Evolutionary conservation across 2,888 invertebrate species (phyloP), one percentile per base, ranked within the genome.

Genomic region (Melanchra persicariae): DNA sequence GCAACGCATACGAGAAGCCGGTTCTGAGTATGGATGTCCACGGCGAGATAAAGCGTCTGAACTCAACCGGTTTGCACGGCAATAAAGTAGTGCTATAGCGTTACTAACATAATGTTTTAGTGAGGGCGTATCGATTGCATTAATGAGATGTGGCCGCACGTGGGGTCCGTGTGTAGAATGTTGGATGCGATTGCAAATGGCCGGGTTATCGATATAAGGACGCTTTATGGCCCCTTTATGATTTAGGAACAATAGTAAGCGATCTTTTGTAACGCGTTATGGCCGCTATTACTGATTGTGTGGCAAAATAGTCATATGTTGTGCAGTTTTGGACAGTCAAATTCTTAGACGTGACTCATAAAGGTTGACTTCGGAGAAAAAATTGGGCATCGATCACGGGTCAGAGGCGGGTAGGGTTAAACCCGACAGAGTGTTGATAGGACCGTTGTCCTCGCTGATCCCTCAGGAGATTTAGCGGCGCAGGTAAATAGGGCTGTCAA

Each of bases 101-200:
- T 91, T 90, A 86, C 91, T 87, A 90, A 91, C 92, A 91, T 93
- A 92, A 94, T 93, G 93, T 92, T 93, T 92, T 88, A 91, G 91
- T 91, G 91, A 93, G 90, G 93, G 91, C 91, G 92, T 93, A 94
- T 94, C 93, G 91, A 93, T 93, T 92, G 95, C 95, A 95, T 96
- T 95, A 96, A 96, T 95, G 93, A 92, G 93, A 95, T 95, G 93
- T 91, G 92, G 92, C 92, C 92, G 87, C 93, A 91, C 93, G 95
- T 95, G 95, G 93, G 95, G 95, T 94, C 95, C 90, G 91, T 89
- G 91, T 91, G 89, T 86, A 79, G 91, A 91, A 91, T 91, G 86
- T 91, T 88, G 87, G 86, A 90, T 90, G 85, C 84, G 90, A 88
- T 91, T 92, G 88, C 89, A 91, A 93, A 94, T 90, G 90, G 84